Evolutionary conservation across 1,140 invertebrate genomes (phyloP).

Genomic region (Cecropterus lyciades): DNA sequence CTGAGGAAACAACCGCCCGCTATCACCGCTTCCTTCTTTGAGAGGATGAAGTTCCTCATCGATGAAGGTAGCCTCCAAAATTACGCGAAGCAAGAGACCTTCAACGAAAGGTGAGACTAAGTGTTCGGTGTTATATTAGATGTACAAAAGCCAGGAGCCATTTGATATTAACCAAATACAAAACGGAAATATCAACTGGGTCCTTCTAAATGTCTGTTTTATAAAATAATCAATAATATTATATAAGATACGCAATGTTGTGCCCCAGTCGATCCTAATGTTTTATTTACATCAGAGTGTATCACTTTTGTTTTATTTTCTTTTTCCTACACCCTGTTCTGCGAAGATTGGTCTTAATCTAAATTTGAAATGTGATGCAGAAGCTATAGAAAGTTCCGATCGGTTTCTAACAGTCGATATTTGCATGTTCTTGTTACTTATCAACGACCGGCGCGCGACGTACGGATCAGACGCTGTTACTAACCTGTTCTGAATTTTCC

Average conservation of each 20-base stretch:
- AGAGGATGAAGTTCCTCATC: constrained; percentile 98
- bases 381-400: constrained; percentile 26
- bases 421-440: constrained; percentile 66
- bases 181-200: constrained; percentile 11
- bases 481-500: constrained; percentile 54
- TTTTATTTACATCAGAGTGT: constrained; percentile 81
- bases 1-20: constrained; percentile 97
- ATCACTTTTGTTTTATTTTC: constrained; percentile 64
- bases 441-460: constrained; percentile 39
- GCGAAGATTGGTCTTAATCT: constrained; percentile 7
- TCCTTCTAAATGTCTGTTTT: constrained; percentile 27
- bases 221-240: constrained; percentile 47
- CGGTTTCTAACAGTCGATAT: constrained; percentile 49
- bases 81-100: constrained; percentile 96
- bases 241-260: constrained; percentile 89
- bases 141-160: constrained; percentile 39
- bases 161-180: constrained; percentile 34
- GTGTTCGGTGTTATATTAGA: constrained; percentile 70
- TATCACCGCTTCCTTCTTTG: constrained; percentile 98
- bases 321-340: constrained; percentile 56
- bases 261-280: constrained; percentile 88
- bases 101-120: constrained; percentile 96
- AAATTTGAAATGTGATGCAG: constrained; percentile 13
- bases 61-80: constrained; percentile 98
- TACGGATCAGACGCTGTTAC: constrained; percentile 43